phyloP scores from a whole-genome alignment of 2,888 invertebrate genomes.

The Clepsis dumicolana region DNA sequence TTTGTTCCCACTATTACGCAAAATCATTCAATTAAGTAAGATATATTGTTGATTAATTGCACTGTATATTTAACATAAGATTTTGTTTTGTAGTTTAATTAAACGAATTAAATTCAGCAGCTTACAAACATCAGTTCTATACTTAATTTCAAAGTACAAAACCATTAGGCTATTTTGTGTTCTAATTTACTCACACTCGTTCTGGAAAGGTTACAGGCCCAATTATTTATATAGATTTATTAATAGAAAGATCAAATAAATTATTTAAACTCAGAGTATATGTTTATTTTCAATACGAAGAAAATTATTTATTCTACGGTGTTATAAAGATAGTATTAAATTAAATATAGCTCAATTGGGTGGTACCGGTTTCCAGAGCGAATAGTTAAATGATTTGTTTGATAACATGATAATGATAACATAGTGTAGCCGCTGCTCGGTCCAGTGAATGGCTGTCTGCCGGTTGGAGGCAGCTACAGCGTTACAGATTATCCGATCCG shows the following conservation, averaged over 20 bases:
- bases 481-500: not conserved
- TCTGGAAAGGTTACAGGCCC: slow-evolving; percentile 69
- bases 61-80: slow-evolving; percentile 64
- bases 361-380: slow-evolving; percentile 62
- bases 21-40: slow-evolving; percentile 56
- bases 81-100: slow-evolving; percentile 73
- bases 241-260: slow-evolving; percentile 73
- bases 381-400: slow-evolving; percentile 22
- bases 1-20: slow-evolving; percentile 57
- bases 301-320: slow-evolving; percentile 74
- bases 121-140: slow-evolving; percentile 65
- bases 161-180: slow-evolving; percentile 71
- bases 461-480: not conserved
- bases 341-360: slow-evolving; percentile 65
- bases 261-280: slow-evolving; percentile 73
- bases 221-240: slow-evolving; percentile 63
- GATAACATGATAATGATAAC: no score
- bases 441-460: not conserved
- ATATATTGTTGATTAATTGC: slow-evolving; percentile 71
- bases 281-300: slow-evolving; percentile 74
- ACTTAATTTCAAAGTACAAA: slow-evolving; percentile 85
- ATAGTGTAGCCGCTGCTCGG: slow-evolving; percentile 10
- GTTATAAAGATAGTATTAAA: slow-evolving; percentile 71
- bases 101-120: slow-evolving; percentile 75
- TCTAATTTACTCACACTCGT: slow-evolving; percentile 63